phyloP scores from a whole-genome alignment of 2,888 invertebrate species.

The Caenorhabditis sp. region DNA sequence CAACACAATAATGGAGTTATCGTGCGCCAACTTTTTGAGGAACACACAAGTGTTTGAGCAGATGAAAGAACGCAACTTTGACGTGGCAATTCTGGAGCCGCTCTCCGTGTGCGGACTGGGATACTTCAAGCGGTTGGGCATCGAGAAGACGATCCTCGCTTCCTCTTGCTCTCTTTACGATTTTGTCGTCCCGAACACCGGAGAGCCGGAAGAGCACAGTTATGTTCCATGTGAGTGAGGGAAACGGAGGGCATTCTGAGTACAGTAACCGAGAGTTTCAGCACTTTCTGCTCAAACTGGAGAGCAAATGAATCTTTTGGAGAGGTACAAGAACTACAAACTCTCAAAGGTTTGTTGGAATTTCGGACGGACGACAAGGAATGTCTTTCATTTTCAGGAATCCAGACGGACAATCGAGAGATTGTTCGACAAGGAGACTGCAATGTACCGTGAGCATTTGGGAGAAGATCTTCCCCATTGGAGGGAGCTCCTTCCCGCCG shows the following conservation, averaged over 20 bases:
- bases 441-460: conserved; percentile 11
- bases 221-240: conserved; percentile 37
- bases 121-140: conserved; percentile 26
- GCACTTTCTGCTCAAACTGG: conserved; percentile 26
- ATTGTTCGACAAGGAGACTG: conserved; percentile 33
- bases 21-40: background rate
- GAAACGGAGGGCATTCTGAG: background rate
- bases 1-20: background rate
- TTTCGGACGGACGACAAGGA: too few species aligned
- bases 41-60: background rate
- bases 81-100: conserved; percentile 6
- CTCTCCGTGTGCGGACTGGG: conserved; percentile 4
- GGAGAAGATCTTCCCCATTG: conserved; percentile 23
- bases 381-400: conserved; percentile 20
- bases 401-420: conserved; percentile 10
- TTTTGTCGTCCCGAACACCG: conserved; percentile 31
- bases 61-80: background rate
- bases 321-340: conserved; percentile 36
- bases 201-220: conserved; percentile 40
- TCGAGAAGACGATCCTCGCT: conserved; percentile 40
- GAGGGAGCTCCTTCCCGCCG: conserved; percentile 46
- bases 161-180: conserved; percentile 46
- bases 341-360: too few species aligned
- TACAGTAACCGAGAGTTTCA: background rate
- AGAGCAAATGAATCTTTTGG: conserved; percentile 30